phyloP scores from a whole-genome alignment of 1,140 invertebrate genomes.

The Plectrocnemia conspersa region DNA sequence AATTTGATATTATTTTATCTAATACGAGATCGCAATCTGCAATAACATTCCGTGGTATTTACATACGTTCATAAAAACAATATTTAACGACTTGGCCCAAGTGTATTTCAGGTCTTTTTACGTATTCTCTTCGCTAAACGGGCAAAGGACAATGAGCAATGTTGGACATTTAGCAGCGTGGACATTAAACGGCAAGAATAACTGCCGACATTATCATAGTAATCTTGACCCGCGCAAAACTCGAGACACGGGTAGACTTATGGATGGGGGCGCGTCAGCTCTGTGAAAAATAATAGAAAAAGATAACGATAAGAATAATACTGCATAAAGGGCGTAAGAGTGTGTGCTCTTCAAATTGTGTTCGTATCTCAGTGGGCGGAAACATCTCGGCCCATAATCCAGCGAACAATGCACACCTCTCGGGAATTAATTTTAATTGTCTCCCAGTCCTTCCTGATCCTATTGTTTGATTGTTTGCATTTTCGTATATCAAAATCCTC shows the following conservation, averaged over 20 bases:
- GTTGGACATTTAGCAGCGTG: conserved; percentile 18
- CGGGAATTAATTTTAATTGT: background rate
- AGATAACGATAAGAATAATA: conserved; percentile 17
- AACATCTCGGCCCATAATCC: conserved; percentile 10
- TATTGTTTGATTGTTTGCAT: background rate
- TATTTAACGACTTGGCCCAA: background rate
- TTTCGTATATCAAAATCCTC: no score
- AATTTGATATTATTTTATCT: background rate
- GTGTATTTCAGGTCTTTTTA: background rate
- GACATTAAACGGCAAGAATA: conserved; percentile 25
- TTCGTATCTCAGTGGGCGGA: conserved; percentile 18
- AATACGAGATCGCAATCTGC: background rate
- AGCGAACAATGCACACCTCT: background rate
- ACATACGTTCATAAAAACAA: background rate
- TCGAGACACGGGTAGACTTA: background rate
- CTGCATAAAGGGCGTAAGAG: conserved; percentile 9
- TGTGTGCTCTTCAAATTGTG: conserved; percentile 24
- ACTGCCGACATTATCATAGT: conserved; percentile 24
- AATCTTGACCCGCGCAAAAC: conserved; percentile 17
- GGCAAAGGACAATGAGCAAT: conserved; percentile 24
- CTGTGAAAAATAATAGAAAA: conserved; percentile 20
- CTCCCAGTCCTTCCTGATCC: background rate
- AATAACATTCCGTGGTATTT: background rate
- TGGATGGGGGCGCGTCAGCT: background rate
- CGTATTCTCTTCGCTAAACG: conserved; percentile 11